Base-by-base conservation (phyloP, 2,888 invertebrate genomes). In the Sinhomidia bicolor region DNA sequence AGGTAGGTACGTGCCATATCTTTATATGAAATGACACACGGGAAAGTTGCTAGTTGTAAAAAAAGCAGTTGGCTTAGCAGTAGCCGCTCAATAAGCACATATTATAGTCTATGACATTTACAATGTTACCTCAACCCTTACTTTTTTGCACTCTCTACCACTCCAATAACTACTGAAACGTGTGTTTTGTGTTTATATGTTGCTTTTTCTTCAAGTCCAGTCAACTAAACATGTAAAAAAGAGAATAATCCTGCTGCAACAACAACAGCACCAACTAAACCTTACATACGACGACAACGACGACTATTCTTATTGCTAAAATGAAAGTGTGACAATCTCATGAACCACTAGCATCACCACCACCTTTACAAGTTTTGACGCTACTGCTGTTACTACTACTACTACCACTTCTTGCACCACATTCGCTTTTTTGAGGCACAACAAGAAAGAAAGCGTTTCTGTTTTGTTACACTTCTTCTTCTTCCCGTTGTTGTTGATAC, bases 271-370 rank as follows among this genome's bases (percentile, higher is more conserved):
- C n/a, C n/a, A n/a, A n/a, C n/a, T n/a, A n/a, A n/a, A n/a, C n/a
- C n/a, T n/a, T n/a, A n/a, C n/a, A n/a, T n/a, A n/a, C n/a, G n/a
- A n/a, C n/a, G n/a, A n/a, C 36, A 5, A 36, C 36, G 36, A 36
- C 36, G 36, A 29, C 62, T 44, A 23, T 12, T 29, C 32, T 26
- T 57, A 12, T 47, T 57, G 20, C 79, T 36, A 60, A 79, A 79
- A n/a, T 44, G 57, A 79, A 79, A 79, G n/a, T 79, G 79, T 60
- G 79, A 60, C 54, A 79, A 79, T 57, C 60, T 60, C 20, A 14
- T 60, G n/a, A 79, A 60, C 57, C 60, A 60, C 60, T 32, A 57
- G 10, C 54, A 2, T 17, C 32, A 57, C 78, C 26, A 74, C 23
- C 14, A 44, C 14, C 29, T 12, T 10, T 65, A 17, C 17, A 1